phyloP scores from a whole-genome alignment of 2,113 vertebrate genomes.

The Nesogale talazaci region DNA sequence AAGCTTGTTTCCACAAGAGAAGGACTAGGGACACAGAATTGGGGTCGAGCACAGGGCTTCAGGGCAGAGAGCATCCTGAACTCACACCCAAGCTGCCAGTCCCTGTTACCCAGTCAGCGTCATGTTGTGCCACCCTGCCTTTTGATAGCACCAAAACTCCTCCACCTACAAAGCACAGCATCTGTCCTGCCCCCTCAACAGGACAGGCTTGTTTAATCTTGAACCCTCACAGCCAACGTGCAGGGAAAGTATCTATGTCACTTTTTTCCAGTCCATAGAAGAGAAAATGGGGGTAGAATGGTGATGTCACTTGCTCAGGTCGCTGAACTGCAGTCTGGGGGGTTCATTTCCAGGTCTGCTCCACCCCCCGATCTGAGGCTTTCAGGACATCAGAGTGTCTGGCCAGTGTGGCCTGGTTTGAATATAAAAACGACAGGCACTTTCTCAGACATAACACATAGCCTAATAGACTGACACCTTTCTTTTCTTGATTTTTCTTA shows the following conservation, averaged over 20 bases:
- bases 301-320: background rate
- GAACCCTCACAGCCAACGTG: background rate
- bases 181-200: background rate
- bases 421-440: no score
- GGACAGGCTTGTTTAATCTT: background rate
- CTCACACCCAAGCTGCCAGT: accelerated
- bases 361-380: background rate
- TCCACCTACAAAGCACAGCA: no score
- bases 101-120: background rate
- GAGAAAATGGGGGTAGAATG: background rate
- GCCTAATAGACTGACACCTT: background rate
- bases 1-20: background rate
- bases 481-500: background rate
- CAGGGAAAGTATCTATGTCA: background rate
- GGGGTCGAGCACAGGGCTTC: background rate
- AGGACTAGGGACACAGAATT: background rate
- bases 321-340: background rate
- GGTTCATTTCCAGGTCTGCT: background rate
- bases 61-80: background rate
- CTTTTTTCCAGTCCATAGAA: background rate
- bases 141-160: background rate
- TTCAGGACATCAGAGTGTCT: background rate
- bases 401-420: background rate
- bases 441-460: background rate
- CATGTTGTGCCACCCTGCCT: background rate